Base-by-base conservation (phyloP, 2,888 invertebrate genomes). In the Caenorhabditis uteleia region DNA sequence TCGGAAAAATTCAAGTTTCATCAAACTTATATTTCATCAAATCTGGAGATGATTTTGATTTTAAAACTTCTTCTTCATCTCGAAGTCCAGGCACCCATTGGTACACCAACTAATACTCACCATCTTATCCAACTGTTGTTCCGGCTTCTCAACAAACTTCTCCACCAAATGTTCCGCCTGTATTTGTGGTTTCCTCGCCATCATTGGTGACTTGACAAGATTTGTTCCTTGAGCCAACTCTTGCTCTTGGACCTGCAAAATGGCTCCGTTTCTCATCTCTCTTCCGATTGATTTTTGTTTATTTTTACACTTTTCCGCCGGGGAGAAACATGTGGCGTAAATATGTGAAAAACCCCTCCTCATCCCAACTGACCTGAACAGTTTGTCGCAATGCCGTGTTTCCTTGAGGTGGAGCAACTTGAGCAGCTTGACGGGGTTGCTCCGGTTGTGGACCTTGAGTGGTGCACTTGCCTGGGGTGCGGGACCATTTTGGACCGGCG, bases 331-430 rank as follows among this genome's bases (percentile, higher is more conserved):
- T n/a, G n/a, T n/a, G n/a, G n/a, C n/a, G n/a, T n/a, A n/a, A n/a
- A n/a, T n/a, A n/a, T n/a, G n/a, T n/a, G n/a, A n/a, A n/a, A n/a
- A n/a, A n/a, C n/a, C n/a, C n/a, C n/a, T 38, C 42, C n/a, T n/a
- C n/a, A n/a, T n/a, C n/a, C n/a, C n/a, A n/a, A n/a, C n/a, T 0
- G 5, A 62, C 62, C 51, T 57, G 57, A 21, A 61, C 75, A 6
- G 75, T 73, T 45, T 75, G 68, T 27, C 59, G 58, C 23, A 75
- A 44, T 7, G 73, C 67, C 5, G 70, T 65, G 6, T 70, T 58
- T 10, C 40, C 40, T 12, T 23, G 14, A 6, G 25, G 25, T 12
- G 40, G 14, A 3, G 40, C 23, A 23, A 40, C 14, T 29, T 6
- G 7, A 12, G 29, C n/a, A n/a, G 29, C 29, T 12, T 29, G 55